Conservation (phyloP, 2,797 vertebrate species). For the Glossophaga mutica region DNA sequence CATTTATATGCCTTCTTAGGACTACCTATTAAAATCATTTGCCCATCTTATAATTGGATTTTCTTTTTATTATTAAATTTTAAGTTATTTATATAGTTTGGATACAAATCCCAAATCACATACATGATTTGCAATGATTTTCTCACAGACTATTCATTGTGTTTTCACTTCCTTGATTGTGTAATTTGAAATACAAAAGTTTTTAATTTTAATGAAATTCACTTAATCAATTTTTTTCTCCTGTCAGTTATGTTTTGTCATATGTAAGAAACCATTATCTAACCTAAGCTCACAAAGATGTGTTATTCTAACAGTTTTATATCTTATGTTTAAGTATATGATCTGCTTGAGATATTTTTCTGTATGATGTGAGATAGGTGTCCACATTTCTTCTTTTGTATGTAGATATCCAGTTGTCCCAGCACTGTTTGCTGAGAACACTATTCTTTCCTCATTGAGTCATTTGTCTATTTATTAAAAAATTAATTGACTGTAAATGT, state of each 20-base stretch:
- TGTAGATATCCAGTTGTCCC: not conserved
- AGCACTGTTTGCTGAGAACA: not conserved
- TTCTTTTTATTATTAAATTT: not conserved
- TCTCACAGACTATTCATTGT: not conserved
- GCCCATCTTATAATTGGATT: not conserved
- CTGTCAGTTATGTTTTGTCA: not conserved
- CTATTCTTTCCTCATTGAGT: not conserved
- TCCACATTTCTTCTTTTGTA: not conserved
- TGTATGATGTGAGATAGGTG: not conserved
- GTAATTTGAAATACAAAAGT: not conserved
- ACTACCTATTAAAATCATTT: not conserved
- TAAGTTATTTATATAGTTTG: not conserved
- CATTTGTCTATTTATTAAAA: not conserved
- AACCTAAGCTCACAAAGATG: not conserved
- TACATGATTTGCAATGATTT: not conserved
- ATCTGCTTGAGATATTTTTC: not conserved
- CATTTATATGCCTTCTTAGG: not conserved
- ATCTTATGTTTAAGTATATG: not conserved
- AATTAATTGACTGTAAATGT: not conserved
- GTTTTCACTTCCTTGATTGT: not conserved
- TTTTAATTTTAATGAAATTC: not conserved
- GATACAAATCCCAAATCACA: not conserved
- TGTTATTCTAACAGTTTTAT: not conserved
- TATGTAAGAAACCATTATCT: not conserved
- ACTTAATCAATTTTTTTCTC: not conserved